Evolutionary conservation across 2,888 invertebrate genomes (phyloP).

Genomic region (Ptychoptera contaminata): DNA sequence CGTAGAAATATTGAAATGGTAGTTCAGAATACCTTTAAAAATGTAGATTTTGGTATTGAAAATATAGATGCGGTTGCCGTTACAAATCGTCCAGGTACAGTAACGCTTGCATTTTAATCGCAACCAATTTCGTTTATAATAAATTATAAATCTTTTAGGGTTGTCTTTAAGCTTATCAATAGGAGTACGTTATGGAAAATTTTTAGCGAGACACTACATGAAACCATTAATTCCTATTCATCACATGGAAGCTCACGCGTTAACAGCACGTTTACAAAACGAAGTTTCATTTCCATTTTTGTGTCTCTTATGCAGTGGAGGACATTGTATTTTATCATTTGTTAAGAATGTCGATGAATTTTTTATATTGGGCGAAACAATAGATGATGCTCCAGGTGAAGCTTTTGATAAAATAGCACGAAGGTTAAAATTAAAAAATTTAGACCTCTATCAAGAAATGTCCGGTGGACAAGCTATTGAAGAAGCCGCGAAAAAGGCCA

Average conservation of each 20-base stretch:
- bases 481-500: conserved; percentile 50
- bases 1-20: conserved; percentile 56
- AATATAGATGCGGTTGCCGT: conserved; percentile 78
- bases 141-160: conserved; percentile 33
- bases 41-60: conserved; percentile 39
- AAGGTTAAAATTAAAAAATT: conserved; percentile 62
- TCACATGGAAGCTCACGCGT: conserved; percentile 98
- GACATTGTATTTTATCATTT: conserved; percentile 71
- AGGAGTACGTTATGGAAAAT: conserved; percentile 69
- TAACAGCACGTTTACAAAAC: conserved; percentile 65
- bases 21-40: conserved; percentile 47
- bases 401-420: conserved; percentile 86
- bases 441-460: conserved; percentile 53
- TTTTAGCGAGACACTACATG: conserved; percentile 44
- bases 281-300: conserved; percentile 70
- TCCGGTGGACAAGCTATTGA: conserved; percentile 82
- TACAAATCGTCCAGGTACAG: conserved; percentile 72
- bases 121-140: background rate
- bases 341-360: conserved; percentile 61
- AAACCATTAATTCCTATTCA: conserved; percentile 90
- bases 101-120: background rate
- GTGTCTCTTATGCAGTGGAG: conserved; percentile 81
- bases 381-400: conserved; percentile 88
- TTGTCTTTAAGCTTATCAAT: conserved; percentile 59
- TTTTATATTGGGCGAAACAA: conserved; percentile 56